These are phyloP conservation scores for Acrocephalus scirpaceus DNA, from an alignment of 2,797 vertebrate genomes.

Conservation along the genomic window DNA sequence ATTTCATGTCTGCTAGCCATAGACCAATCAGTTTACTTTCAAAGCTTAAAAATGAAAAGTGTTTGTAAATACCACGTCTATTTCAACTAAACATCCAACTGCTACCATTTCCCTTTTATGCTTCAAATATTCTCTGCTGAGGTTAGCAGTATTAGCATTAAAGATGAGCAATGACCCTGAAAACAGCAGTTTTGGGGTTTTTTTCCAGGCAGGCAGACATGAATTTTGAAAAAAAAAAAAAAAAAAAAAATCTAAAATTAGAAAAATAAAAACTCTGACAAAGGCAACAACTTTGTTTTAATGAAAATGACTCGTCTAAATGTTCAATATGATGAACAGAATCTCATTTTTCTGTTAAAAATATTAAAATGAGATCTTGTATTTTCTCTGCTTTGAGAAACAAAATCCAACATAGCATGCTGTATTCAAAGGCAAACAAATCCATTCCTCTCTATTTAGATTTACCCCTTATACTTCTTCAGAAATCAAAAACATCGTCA, in stretches of 20 bases:
- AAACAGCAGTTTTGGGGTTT: not conserved
- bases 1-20: slow-evolving; percentile 60
- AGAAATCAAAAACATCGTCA: slow-evolving; percentile 95
- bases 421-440: slow-evolving; percentile 76
- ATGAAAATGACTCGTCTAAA: slow-evolving; percentile 41
- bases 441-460: slow-evolving; percentile 62
- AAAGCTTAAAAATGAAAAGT: not conserved
- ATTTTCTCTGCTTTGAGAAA: slow-evolving; percentile 39
- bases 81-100: not conserved
- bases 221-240: slow-evolving; percentile 11
- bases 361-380: slow-evolving; percentile 64
- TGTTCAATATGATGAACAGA: not conserved
- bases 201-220: slow-evolving; percentile 48
- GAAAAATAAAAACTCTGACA: not conserved
- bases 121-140: not conserved
- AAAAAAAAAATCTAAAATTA: not conserved
- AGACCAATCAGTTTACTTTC: not conserved
- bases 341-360: slow-evolving; percentile 55
- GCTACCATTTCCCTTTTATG: not conserved
- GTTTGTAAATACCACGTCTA: not conserved
- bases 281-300: slow-evolving; percentile 2
- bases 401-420: slow-evolving; percentile 76
- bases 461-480: slow-evolving; percentile 82
- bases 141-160: not conserved
- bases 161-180: not conserved